A percentile compares a stretch with the other conserved stretches of the same genome.
These are phyloP conservation scores for Nemotelus nigrinus DNA, from an alignment of 2,888 invertebrate genomes.

Conservation along the genomic window DNA sequence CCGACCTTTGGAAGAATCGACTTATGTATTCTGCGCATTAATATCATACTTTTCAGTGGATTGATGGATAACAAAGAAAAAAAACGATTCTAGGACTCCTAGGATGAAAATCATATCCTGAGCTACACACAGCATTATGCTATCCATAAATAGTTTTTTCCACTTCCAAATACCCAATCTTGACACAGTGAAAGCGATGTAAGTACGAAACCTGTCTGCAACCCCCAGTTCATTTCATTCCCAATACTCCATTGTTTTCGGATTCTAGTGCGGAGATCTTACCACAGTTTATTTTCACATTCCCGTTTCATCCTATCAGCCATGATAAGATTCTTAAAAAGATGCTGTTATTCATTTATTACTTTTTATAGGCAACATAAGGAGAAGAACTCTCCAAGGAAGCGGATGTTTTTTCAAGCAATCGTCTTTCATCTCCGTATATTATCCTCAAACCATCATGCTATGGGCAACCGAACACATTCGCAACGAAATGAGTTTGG, in stretches of 20 bases:
- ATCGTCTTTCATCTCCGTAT: background rate
- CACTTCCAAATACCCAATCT: background rate
- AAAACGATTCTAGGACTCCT: background rate
- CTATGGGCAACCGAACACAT: background rate
- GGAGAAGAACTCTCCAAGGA: constrained; percentile 25
- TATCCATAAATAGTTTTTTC: constrained; percentile 43
- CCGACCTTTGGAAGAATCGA: no score
- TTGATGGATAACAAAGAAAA: background rate
- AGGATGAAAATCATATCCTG: background rate
- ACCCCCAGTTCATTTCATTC: no score
- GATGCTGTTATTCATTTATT: constrained; percentile 40
- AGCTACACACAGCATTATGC: constrained; percentile 44
- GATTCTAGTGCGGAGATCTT: background rate
- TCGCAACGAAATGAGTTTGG: background rate
- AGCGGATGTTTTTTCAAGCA: background rate
- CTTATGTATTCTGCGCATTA: background rate
- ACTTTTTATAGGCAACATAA: constrained; percentile 21
- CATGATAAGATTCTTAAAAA: background rate
- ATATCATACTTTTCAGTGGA: background rate
- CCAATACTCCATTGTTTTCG: background rate
- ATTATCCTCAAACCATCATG: no score
- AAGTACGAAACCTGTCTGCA: constrained; percentile 26
- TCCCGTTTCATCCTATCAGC: background rate
- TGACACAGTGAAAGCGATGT: constrained; percentile 15
- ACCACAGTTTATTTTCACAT: background rate